Percentiles rank a stretch among this genome's conserved stretches.
phyloP scores from a whole-genome alignment of 2,113 vertebrate genomes.

The Hiodon tergisus region DNA sequence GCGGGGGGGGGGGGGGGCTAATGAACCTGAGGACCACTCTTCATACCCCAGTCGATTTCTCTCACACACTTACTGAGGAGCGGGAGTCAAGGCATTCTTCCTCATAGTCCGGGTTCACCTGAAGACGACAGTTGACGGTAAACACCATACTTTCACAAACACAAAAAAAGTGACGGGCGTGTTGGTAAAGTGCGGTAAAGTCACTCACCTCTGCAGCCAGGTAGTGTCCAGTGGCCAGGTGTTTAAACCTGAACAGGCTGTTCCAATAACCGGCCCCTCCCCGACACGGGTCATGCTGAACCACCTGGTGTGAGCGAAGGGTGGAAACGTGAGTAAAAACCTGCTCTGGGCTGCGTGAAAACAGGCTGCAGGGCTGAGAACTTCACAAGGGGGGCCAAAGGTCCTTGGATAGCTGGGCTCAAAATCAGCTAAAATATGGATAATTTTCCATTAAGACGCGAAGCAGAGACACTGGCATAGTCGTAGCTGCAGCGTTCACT shows the following conservation, averaged over 20 bases:
- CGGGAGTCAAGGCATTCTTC: constrained; percentile 86
- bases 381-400: no score
- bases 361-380: no score
- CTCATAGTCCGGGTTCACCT: constrained; percentile 97
- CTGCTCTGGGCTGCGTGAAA: no score
- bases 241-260: constrained; percentile 96
- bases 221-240: constrained; percentile 94
- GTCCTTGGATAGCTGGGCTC: no score
- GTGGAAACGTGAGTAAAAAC: constrained; percentile 1
- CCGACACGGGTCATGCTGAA: constrained; percentile 93
- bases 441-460: no score
- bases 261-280: constrained; percentile 97
- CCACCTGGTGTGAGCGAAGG: constrained; percentile 57
- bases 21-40: no score
- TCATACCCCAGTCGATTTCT: background rate
- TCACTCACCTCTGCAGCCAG: constrained; percentile 88
- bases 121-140: constrained; percentile 38
- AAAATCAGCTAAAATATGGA: no score
- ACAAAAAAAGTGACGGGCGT: constrained; percentile 21
- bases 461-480: no score
- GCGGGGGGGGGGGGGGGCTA: no score
- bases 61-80: constrained; percentile 77
- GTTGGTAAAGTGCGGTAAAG: background rate
- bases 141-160: background rate
- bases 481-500: no score